A percentile compares a stretch with the other conserved stretches of the same genome.
These are phyloP conservation scores for Gryon sp. DNA, from an alignment of 1,140 invertebrate species.

Conservation along the genomic window DNA sequence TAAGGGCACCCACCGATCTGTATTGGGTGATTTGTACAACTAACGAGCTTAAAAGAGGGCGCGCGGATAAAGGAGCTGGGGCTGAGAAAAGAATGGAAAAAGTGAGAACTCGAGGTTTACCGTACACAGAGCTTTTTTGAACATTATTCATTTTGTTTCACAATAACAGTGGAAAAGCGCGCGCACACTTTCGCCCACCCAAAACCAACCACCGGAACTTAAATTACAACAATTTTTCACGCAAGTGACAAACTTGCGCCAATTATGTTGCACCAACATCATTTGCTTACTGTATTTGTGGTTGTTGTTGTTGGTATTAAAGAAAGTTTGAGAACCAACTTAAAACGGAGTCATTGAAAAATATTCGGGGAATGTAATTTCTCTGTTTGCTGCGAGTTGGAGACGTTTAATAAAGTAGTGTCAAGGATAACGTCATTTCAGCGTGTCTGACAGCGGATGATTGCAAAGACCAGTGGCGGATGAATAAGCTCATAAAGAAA, in stretches of 20 bases:
- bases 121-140: slow-evolving; percentile 32
- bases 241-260: slow-evolving; percentile 21
- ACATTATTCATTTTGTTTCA: slow-evolving; percentile 57
- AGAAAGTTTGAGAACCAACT: neutral
- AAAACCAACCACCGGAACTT: slow-evolving; percentile 1
- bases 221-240: slow-evolving; percentile 32
- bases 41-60: slow-evolving; percentile 65
- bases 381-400: slow-evolving; percentile 19
- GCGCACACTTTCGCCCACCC: too few species aligned
- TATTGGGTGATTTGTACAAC: slow-evolving; percentile 66
- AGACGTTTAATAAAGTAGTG: slow-evolving; percentile 29
- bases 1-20: slow-evolving; percentile 61
- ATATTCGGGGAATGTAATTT: too few species aligned
- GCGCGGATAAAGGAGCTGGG: slow-evolving; percentile 51
- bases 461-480: slow-evolving; percentile 21
- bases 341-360: too few species aligned
- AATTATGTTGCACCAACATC: slow-evolving; percentile 6
- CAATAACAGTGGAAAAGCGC: slow-evolving; percentile 28
- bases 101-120: slow-evolving; percentile 15
- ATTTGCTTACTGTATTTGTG: slow-evolving; percentile 1
- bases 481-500: slow-evolving; percentile 29
- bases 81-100: slow-evolving; percentile 33
- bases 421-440: slow-evolving; percentile 22
- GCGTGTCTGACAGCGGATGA: slow-evolving; percentile 33
- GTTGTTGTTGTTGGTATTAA: too few species aligned